These are phyloP conservation scores for Neuroterus valhalla DNA, from an alignment of 1,140 invertebrate species.

Conservation along the genomic window DNA sequence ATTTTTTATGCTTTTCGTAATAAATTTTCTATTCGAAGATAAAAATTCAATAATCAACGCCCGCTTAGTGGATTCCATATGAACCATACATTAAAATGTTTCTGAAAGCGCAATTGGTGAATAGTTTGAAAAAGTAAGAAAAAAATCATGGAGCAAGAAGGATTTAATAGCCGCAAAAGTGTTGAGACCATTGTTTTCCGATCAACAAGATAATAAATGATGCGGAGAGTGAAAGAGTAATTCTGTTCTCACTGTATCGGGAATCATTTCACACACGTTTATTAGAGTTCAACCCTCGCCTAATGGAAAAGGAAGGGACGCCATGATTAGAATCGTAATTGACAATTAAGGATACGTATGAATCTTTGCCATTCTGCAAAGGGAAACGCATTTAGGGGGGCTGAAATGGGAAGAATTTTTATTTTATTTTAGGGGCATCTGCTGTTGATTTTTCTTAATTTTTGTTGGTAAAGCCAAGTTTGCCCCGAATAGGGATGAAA, in stretches of 20 bases:
- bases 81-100: background rate
- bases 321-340: constrained; percentile 60
- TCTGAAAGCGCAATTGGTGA: background rate
- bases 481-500: too few species aligned
- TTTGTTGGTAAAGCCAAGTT: too few species aligned
- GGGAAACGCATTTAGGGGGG: constrained; percentile 34
- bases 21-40: background rate
- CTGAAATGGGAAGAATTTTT: background rate
- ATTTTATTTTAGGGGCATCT: too few species aligned
- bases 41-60: too few species aligned
- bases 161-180: background rate
- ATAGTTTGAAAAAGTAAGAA: background rate
- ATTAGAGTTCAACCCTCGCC: background rate
- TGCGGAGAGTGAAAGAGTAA: background rate
- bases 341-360: constrained; percentile 59
- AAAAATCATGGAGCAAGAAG: background rate
- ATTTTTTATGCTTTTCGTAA: background rate
- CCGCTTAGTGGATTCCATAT: too few species aligned
- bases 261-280: background rate
- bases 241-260: background rate
- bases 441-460: too few species aligned
- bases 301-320: constrained; percentile 44
- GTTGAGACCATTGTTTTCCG: constrained; percentile 12
- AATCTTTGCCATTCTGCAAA: constrained; percentile 40
- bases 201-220: constrained; percentile 5